phyloP scores from a whole-genome alignment of 2,797 vertebrate species.

The Chelidonichthys spinosus region DNA sequence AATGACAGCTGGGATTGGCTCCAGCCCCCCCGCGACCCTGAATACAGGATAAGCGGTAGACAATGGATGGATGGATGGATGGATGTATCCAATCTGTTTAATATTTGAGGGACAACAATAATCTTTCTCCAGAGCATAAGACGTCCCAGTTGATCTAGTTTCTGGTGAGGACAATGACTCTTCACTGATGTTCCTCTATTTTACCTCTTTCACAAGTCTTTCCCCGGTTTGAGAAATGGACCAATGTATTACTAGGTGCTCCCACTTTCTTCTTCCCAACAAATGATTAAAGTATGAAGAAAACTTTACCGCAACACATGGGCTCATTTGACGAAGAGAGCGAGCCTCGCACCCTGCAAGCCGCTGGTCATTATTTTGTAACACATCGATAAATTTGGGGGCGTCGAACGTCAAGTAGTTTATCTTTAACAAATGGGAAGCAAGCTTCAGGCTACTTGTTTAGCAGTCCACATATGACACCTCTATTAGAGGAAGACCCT shows the following conservation, averaged over 20 bases:
- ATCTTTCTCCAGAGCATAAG: not conserved
- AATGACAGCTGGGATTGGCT: too few species aligned
- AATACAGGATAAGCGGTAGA: too few species aligned
- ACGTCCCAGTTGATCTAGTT: not conserved
- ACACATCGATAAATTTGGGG: conserved; percentile 75
- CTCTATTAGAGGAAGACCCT: conserved; percentile 76
- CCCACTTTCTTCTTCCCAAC: conserved; percentile 38
- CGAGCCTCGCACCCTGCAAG: conserved; percentile 37
- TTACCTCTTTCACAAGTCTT: not conserved
- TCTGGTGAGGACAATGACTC: not conserved
- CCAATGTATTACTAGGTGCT: conserved; percentile 15
- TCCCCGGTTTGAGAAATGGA: conserved; percentile 1
- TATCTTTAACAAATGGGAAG: conserved; percentile 78
- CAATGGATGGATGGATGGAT: too few species aligned
- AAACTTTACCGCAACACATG: conserved; percentile 55
- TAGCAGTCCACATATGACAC: conserved; percentile 72
- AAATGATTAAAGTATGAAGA: conserved; percentile 54
- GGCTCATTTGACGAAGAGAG: conserved; percentile 54
- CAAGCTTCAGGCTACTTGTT: conserved; percentile 69
- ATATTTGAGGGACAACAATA: not conserved
- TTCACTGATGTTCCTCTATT: not conserved
- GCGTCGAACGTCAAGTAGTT: conserved; percentile 69
- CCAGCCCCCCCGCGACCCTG: too few species aligned
- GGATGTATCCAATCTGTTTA: not conserved
- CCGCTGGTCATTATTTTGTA: conserved; percentile 79